A percentile compares a stretch with the other conserved stretches of the same genome.
Evolutionary conservation across 2,888 invertebrate species (phyloP).

Genomic region (Scrobipalpa atriplicella): DNA sequence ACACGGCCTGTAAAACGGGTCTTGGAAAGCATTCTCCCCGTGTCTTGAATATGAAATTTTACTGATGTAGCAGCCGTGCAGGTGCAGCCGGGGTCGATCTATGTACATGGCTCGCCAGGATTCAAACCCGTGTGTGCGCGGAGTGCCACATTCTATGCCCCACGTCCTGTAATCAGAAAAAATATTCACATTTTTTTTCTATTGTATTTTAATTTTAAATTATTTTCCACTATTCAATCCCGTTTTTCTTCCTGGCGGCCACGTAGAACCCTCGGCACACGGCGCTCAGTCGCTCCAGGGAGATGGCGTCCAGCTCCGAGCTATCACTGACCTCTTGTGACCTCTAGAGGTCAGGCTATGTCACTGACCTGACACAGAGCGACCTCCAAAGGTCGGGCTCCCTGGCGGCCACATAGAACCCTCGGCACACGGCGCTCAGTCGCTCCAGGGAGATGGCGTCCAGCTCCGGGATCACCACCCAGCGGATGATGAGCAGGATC

Average conservation of each 20-base stretch:
- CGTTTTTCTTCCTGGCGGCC: constrained; percentile 86
- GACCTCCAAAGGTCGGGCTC: constrained; percentile 95
- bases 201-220: too few species aligned
- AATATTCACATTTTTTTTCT: too few species aligned
- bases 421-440: constrained; percentile 88
- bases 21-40: constrained; percentile 96
- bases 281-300: constrained; percentile 90
- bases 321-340: too few species aligned
- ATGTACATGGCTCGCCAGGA: constrained; percentile 96
- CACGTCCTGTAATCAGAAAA: constrained; percentile 85
- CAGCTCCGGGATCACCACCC: constrained; percentile 94
- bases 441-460: constrained; percentile 93
- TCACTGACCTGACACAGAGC: constrained; percentile 91
- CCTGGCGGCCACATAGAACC: constrained; percentile 92
- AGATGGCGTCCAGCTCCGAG: constrained; percentile 90
- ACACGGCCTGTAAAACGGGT: constrained; percentile 94
- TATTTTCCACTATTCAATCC: too few species aligned
- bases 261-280: constrained; percentile 94
- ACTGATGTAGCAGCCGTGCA: constrained; percentile 97
- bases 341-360: too few species aligned
- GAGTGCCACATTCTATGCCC: constrained; percentile 90
- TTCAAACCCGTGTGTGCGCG: constrained; percentile 76
- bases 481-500: constrained; percentile 91
- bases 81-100: constrained; percentile 89
- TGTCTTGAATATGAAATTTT: constrained; percentile 95